Base-by-base conservation (phyloP, 1,140 invertebrate genomes). In the Leptoteleia sp. region DNA sequence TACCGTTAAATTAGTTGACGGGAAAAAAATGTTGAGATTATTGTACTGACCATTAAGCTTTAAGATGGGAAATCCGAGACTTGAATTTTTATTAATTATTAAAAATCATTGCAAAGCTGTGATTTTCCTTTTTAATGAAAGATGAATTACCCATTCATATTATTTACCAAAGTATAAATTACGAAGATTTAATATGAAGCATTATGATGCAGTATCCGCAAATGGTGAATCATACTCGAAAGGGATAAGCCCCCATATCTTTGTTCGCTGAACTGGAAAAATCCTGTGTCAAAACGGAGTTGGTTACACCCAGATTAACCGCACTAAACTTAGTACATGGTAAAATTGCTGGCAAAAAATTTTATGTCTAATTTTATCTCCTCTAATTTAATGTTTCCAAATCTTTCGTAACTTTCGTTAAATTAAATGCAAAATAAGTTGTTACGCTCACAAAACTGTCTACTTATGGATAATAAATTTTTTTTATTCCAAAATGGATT, bases 261-360 rank as follows among this genome's bases (percentile, higher is more conserved):
- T 29, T 29, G 27, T 29, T 29, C 27, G 8, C 27, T 29, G 7
- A 29, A 29, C 27, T 29, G 27, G 27, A 29, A 29, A 29, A 29
- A 29, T 29, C 27, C 27, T 6, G 8, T 17, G 54, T 12, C 17
- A 19, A 43, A 57, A 31, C 16, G 37, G n/a, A 37, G 13, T 43
- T 11, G 16, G 33, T 52, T 52, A 5, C 17, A 15, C 38, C 27
- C 9, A 57, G 25, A 43, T 43, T 43, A 42, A 33, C 38, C 27
- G 15, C 27, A 43, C 27, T 43, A 43, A 33, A 57, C 31, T 31
- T 13, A 19, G 54, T 31, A 16, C 17, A 1, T 40, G 1, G 19
- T 11, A 38, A 27, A 4, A 29, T 29, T 29, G 6, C 13, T 54
- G 9, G 13, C 12, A 54, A 15, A 54, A 13, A 54, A 54, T 27